Conservation (phyloP, 2,888 invertebrate species). For the Noctua fimbriata region DNA sequence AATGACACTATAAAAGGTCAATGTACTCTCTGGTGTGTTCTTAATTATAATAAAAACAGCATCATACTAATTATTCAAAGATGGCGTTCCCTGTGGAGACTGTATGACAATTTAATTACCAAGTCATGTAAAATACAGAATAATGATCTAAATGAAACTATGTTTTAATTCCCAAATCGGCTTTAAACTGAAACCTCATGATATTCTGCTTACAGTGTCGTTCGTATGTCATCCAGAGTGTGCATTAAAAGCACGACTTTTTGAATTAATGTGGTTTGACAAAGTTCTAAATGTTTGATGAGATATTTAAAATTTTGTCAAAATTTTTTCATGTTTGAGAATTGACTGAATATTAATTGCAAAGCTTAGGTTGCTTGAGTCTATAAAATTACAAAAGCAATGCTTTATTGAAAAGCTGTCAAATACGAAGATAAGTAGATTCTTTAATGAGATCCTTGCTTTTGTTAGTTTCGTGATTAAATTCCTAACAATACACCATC, state of each 20-base stretch:
- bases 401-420: neutral
- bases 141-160: constrained; percentile 46
- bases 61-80: constrained; percentile 13
- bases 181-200: constrained; percentile 47
- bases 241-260: constrained; percentile 39
- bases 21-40: neutral
- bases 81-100: neutral
- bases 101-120: constrained; percentile 26
- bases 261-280: constrained; percentile 57
- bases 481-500: neutral
- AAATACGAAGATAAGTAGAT: neutral
- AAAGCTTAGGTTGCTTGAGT: neutral
- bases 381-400: neutral
- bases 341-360: neutral
- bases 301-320: constrained; percentile 1
- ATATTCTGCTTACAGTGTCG: constrained; percentile 42
- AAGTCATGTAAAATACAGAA: constrained; percentile 24
- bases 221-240: constrained; percentile 34
- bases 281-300: constrained; percentile 43
- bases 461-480: neutral
- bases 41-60: constrained; percentile 20
- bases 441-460: neutral
- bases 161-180: constrained; percentile 45
- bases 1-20: neutral
- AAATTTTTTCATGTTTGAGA: neutral